phyloP scores from a whole-genome alignment of 2,113 vertebrate genomes.

The Cryptotis parvus region DNA sequence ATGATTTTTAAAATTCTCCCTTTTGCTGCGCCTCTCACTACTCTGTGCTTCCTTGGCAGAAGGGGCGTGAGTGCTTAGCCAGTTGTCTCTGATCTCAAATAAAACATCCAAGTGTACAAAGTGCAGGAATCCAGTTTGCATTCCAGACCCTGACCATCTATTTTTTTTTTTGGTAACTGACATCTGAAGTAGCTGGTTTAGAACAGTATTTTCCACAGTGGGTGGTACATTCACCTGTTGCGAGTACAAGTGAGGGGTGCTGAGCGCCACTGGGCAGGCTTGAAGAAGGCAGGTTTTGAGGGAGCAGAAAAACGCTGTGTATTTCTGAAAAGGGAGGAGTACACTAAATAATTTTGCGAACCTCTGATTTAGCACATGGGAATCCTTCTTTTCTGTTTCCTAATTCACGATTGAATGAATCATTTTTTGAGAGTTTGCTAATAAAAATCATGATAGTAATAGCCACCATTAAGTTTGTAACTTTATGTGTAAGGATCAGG shows the following conservation, averaged over 20 bases:
- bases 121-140: not conserved
- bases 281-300: no score
- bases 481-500: not conserved
- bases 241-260: no score
- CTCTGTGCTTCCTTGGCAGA: not conserved
- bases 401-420: not conserved
- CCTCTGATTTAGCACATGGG: conserved; percentile 8
- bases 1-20: not conserved
- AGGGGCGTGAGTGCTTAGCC: not conserved
- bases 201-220: no score
- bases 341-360: no score
- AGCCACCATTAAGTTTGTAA: conserved; percentile 51
- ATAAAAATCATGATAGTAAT: conserved; percentile 60
- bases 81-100: not conserved
- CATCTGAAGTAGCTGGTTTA: conserved; percentile 30
- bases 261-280: no score
- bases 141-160: not conserved
- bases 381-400: not conserved
- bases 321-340: no score
- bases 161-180: not conserved
- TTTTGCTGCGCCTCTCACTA: not conserved
- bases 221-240: no score
- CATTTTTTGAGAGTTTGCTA: conserved; percentile 43
- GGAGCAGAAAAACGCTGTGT: no score
- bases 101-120: not conserved